Base-by-base conservation (phyloP, 2,113 vertebrate genomes). In the Saccopteryx leptura region DNA sequence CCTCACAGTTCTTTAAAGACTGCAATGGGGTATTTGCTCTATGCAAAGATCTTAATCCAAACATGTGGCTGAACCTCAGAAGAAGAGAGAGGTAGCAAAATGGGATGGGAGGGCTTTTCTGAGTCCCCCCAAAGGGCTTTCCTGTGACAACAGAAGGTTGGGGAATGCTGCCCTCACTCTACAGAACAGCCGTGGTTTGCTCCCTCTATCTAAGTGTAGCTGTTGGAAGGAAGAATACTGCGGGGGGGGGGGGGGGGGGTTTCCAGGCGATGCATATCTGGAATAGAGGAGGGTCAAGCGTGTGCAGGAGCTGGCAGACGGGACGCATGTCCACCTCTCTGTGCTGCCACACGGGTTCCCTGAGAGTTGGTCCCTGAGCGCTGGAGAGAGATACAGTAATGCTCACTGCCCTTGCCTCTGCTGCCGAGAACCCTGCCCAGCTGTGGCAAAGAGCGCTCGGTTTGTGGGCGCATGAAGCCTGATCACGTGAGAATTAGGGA, bases 331-430 rank as follows among this genome's bases (percentile, higher is more conserved):
- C 90, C 84, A 92, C 88, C 33, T 90, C 61, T 80, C 60, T 65
- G 4, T 56, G 50, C 58, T 5, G 18, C 88, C 87, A 65, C 88
- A 69, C 50, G 17, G 71, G 39, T 66, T 90, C 23, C 61, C 87
- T 86, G 87, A 21, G n/a, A 66, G 14, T n/a, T 90, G 95, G 74
- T 71, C 50, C 72, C 61, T 52, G 65, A 66, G 39, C 2, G 2
- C 71, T 33, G 48, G 61, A 72, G 69, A 96, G 81, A 92, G 96
- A 95, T 46, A 63, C 96, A 96, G 92, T 33, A 31, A 88, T 6
- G 85, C 90, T 88, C 76, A 17, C 56, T 86, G 81, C 90, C 74
- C 69, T 50, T 4, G 75, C 56, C 95, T 52, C 66, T 46, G 56
- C 65, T 46, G 72, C 60, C 2, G 19, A 63, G 96, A 78, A 88